A percentile compares a stretch with the other conserved stretches of the same genome.
phyloP scores from a whole-genome alignment of 2,113 vertebrate genomes.

The Oplegnathus fasciatus region DNA sequence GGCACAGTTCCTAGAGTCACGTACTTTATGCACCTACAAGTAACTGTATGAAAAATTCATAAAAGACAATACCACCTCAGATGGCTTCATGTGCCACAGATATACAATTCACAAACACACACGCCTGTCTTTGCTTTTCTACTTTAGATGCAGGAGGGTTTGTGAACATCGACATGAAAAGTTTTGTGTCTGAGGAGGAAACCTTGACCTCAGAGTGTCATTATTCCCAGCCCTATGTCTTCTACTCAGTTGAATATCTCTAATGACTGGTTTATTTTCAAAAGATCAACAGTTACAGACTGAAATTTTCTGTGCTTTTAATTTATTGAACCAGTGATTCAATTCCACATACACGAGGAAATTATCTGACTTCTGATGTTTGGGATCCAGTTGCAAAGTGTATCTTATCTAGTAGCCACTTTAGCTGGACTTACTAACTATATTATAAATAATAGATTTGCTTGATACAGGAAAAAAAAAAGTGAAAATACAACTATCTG shows the following conservation, averaged over 20 bases:
- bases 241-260: background rate
- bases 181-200: slow-evolving; percentile 10
- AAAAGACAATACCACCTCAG: background rate
- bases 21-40: background rate
- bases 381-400: background rate
- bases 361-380: background rate
- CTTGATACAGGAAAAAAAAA: background rate
- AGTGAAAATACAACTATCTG: background rate
- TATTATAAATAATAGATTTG: background rate
- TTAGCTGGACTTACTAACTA: too few species aligned
- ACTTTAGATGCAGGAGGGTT: background rate
- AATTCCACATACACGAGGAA: background rate
- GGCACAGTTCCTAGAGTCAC: background rate
- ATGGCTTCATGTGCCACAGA: background rate
- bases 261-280: background rate
- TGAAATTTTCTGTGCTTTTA: background rate
- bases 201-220: slow-evolving; percentile 13
- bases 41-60: slow-evolving; percentile 38
- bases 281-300: background rate
- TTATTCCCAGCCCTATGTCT: background rate
- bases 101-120: background rate
- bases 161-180: background rate
- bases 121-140: background rate
- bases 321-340: background rate
- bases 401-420: background rate